Evolutionary conservation across 2,797 vertebrate species (phyloP).

Genomic region (Okamejei kenojei): DNA sequence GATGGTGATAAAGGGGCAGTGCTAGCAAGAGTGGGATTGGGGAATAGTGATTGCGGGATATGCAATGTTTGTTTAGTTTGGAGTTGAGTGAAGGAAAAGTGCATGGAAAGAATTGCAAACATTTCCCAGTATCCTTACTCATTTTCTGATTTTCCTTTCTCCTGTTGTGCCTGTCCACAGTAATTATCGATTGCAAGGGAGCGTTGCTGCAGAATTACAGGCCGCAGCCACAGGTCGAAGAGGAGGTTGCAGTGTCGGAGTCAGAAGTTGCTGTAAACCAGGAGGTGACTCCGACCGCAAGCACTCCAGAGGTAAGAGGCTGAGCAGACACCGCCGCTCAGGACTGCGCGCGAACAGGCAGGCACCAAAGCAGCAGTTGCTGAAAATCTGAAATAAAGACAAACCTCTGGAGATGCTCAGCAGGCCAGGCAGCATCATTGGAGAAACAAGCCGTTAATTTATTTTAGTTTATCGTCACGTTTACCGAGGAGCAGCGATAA

Average conservation of each 20-base stretch:
- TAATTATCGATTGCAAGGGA: slow-evolving; percentile 12
- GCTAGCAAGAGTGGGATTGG: no score
- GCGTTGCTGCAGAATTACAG: neutral
- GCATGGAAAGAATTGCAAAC: neutral
- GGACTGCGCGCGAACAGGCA: neutral
- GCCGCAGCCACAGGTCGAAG: neutral
- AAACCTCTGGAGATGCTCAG: no score
- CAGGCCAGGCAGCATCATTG: no score
- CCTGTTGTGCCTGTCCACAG: neutral
- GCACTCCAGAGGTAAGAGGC: slow-evolving; percentile 20
- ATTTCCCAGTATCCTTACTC: neutral
- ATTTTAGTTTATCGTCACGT: no score
- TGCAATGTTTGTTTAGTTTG: neutral
- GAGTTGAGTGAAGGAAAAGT: neutral
- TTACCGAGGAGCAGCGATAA: no score
- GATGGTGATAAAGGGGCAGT: no score
- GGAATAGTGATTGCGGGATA: no score
- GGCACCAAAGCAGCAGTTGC: no score
- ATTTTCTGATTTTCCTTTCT: neutral
- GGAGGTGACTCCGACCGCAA: slow-evolving; percentile 2
- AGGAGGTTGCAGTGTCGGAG: neutral
- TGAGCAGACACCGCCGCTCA: neutral
- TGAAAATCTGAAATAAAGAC: no score
- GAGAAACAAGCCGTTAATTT: no score
- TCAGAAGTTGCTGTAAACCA: slow-evolving; percentile 3